Evolutionary conservation across 2,797 vertebrate genomes (phyloP), one percentile per base, ranked within the genome.

Genomic region (Sylvia borin): DNA sequence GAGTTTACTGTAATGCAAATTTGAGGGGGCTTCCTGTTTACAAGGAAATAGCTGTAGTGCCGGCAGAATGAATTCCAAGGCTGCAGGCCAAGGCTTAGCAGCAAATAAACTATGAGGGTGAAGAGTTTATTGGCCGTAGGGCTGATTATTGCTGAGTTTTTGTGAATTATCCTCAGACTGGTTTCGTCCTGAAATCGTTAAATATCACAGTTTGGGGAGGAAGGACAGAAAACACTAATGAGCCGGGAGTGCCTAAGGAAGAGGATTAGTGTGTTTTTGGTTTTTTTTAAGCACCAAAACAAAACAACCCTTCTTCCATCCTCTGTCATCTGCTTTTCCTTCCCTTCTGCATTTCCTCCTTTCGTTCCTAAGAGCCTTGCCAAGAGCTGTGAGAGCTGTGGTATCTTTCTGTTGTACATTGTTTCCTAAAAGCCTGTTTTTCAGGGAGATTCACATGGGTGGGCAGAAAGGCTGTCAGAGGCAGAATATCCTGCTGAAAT

Each of bases 251-350:
- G 86, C 91, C 58, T 43, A 8, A 71, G 91, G 92, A 94, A 85
- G 85, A 85, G 64, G 82, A 79, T 90, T 47, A 32, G 76, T 5
- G 65, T 80, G 67, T 3, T 86, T 80, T 70, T 51, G 47, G 3
- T 48, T 72, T 79, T 79, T 85, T 90, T 77, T 7, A 80, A 51
- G 20, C 67, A 60, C 61, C 86, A 83, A 90, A 95, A 77, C 93
- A 92, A 80, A 93, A 48, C 76, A 93, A 72, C 42, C 91, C 82
- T 83, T 94, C 86, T 87, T 75, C 57, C 82, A 75, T 93, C 89
- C 90, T 80, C 89, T 70, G 78, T 95, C 92, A 86, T 94, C 93
- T 94, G 95, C 92, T 95, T 96, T 94, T 95, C 93, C 95, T 97
- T 96, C 93, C 95, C 88, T 86, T 88, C 82, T 93, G 92, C 16